Evolutionary conservation across 2,113 vertebrate genomes (phyloP).

Genomic region (Brevimyrus niger): DNA sequence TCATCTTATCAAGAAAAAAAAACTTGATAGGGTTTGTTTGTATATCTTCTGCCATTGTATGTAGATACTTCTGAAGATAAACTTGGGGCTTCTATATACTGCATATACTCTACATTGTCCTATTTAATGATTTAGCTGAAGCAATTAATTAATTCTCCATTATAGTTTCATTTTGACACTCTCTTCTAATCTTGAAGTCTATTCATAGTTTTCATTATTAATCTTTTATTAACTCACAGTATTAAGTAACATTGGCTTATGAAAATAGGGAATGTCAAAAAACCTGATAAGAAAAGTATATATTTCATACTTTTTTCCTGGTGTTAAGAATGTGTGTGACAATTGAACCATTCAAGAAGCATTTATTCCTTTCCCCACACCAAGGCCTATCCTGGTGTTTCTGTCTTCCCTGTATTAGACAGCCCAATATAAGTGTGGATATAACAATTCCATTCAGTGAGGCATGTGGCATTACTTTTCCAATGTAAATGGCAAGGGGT

Average conservation of each 20-base stretch:
- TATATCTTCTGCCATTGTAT: neutral
- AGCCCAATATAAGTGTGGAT: neutral
- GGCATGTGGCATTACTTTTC: neutral
- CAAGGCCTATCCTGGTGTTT: neutral
- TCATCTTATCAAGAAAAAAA: neutral
- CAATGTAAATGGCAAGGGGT: neutral
- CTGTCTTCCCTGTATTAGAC: neutral
- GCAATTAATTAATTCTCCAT: constrained; percentile 1
- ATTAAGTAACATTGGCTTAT: neutral
- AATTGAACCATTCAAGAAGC: neutral
- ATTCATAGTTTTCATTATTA: neutral
- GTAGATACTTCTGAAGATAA: neutral
- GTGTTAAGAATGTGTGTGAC: neutral
- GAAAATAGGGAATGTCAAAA: neutral
- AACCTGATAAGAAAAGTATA: neutral
- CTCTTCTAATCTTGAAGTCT: neutral
- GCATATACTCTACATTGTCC: neutral
- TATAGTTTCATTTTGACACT: neutral
- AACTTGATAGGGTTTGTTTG: neutral
- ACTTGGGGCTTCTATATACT: neutral
- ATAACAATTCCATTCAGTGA: neutral
- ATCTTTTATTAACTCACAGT: neutral
- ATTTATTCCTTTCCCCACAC: neutral
- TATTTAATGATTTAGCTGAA: neutral
- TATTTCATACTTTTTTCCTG: neutral